These are phyloP conservation scores for Schizopygopsis malacanthus DNA, from an alignment of 2,797 vertebrate species.

Conservation along the genomic window DNA sequence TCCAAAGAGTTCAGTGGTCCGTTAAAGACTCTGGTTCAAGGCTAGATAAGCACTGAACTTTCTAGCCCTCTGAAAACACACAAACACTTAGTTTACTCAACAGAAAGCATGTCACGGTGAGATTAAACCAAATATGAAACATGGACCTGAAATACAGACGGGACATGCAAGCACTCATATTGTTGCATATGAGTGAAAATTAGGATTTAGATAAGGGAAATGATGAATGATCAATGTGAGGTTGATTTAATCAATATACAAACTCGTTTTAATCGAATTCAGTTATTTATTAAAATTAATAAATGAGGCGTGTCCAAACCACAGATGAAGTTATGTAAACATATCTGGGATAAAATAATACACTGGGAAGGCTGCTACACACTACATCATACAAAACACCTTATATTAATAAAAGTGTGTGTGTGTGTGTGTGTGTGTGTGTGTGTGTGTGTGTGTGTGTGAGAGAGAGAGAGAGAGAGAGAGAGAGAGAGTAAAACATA, in stretches of 20 bases:
- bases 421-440: background rate
- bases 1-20: conserved; percentile 79
- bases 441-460: no score
- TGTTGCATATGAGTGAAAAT: background rate
- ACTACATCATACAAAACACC: background rate
- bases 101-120: background rate
- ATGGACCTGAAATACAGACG: background rate
- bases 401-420: background rate
- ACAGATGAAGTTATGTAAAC: background rate
- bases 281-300: background rate
- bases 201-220: conserved; percentile 11
- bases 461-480: background rate
- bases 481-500: background rate
- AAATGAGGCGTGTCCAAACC: background rate
- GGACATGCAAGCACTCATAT: background rate
- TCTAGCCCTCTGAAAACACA: conserved; percentile 69
- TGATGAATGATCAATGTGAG: background rate
- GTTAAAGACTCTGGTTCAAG: conserved; percentile 79
- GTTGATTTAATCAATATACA: background rate
- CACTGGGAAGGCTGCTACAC: background rate
- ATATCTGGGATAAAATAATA: background rate
- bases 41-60: conserved; percentile 78
- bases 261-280: background rate
- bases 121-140: conserved; percentile 11
- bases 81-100: conserved; percentile 19